Evolutionary conservation across 37 sponge, comb jelly and placozoan genomes (phyloP), one percentile per base, ranked within the genome.

Genomic region (Haliclona indistincta): DNA sequence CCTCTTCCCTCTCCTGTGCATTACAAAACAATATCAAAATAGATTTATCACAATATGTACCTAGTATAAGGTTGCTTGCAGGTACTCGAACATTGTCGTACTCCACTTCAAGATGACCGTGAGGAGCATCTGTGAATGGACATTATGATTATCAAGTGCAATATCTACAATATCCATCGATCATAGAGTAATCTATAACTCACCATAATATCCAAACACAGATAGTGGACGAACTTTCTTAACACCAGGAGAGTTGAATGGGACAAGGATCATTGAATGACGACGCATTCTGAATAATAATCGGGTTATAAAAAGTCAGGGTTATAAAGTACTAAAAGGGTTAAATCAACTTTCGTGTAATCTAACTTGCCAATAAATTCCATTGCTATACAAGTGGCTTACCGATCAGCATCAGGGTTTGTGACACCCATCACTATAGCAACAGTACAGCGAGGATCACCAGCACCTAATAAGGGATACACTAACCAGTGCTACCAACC

Each of bases 261-360:
- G 93, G 29, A 95, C 93, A 28, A 95, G 38, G 40, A 96, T 86
- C 91, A 96, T 93, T 1, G 90, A 91, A 25, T 96, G 94, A 20
- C 75, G 84, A 45, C 75, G 80, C 4, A 75, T 52, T 28, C 81
- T 43, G 44, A 70, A 63, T 28, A 78, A 75, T n/a, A 23, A 43
- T 32, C 0, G 44, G 44, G 63, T 30, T 26, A 34, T 66, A 66
- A 66, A 66, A 34, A 38, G 34, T 7, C 20, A 32, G 20, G 17
- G 11, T 33, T 11, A 10, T 61, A 11, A 28, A 20, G 30, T 61
- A 20, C 63, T 11, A 28, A 25, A 20, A 25, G 28, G 30, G 8
- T 26, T 25, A 25, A 28, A 26, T 10, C 8, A 28, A 61, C 30
- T 28, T 20, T 28, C n/a, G n/a, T n/a, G 60, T 58, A n/a, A 58